A percentile compares a stretch with the other conserved stretches of the same genome.
phyloP scores from a whole-genome alignment of 2,888 invertebrate genomes.

The Eupithecia vulgata region DNA sequence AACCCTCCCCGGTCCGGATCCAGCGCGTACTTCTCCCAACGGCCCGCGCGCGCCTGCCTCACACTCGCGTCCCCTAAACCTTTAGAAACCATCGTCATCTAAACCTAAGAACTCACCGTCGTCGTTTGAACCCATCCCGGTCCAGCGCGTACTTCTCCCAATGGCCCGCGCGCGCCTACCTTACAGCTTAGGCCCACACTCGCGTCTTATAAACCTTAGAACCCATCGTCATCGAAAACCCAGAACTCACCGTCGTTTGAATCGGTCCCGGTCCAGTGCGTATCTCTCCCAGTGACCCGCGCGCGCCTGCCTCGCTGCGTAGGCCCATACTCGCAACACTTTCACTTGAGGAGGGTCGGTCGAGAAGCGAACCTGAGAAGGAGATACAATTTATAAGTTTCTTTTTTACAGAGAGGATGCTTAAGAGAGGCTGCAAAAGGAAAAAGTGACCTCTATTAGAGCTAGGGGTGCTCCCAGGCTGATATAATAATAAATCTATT shows the following conservation, averaged over 20 bases:
- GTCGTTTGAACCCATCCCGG: slow-evolving; percentile 74
- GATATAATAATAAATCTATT: too few relatives aligned
- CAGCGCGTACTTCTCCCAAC: too few relatives aligned
- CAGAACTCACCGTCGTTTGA: slow-evolving; percentile 67
- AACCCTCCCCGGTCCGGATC: too few relatives aligned
- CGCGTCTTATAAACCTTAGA: slow-evolving; percentile 50
- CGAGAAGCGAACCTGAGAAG: slow-evolving; percentile 84
- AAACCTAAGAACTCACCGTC: too few relatives aligned
- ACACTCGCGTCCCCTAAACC: too few relatives aligned
- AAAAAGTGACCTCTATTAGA: too few relatives aligned
- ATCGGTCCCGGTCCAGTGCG: slow-evolving; percentile 81
- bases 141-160: slow-evolving; percentile 85
- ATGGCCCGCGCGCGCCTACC: slow-evolving; percentile 83
- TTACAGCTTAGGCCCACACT: slow-evolving; percentile 85
- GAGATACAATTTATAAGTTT: background rate
- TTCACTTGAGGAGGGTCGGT: slow-evolving; percentile 80
- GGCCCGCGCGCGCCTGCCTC: too few relatives aligned
- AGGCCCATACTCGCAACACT: slow-evolving; percentile 85
- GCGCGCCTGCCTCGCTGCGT: slow-evolving; percentile 84
- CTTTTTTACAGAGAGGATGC: background rate
- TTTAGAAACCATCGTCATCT: slow-evolving; percentile 51
- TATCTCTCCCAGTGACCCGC: slow-evolving; percentile 85
- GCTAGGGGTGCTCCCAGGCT: too few relatives aligned
- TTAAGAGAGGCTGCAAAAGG: background rate
- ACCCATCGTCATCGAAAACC: background rate